Evolutionary conservation across 2,888 invertebrate genomes (phyloP).

Genomic region (Cremastinae sp.): DNA sequence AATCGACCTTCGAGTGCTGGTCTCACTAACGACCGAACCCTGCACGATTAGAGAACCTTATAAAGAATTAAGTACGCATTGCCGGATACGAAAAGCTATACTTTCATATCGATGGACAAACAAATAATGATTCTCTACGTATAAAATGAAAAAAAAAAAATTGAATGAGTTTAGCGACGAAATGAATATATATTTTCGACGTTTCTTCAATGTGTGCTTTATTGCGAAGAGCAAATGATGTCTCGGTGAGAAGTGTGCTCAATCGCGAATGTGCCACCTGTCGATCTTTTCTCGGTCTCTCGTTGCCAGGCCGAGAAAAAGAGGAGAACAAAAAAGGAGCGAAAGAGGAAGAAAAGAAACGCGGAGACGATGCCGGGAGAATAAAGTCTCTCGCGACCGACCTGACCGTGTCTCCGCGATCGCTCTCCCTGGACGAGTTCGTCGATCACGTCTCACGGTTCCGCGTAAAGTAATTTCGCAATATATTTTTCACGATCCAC

Average conservation of each 20-base stretch:
- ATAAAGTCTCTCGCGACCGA: constrained; percentile 21
- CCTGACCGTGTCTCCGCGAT: constrained; percentile 28
- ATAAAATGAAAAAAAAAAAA: not conserved
- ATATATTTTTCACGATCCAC: constrained; percentile 51
- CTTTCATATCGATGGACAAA: not conserved
- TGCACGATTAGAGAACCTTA: constrained; percentile 13
- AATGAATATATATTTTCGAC: not conserved
- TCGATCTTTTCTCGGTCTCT: constrained; percentile 48
- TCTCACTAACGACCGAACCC: constrained; percentile 16
- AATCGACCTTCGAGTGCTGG: constrained; percentile 28
- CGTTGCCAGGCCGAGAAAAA: constrained; percentile 23
- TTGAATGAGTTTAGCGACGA: not conserved
- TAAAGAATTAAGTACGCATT: not conserved
- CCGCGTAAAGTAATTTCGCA: constrained; percentile 49
- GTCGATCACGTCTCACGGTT: constrained; percentile 41
- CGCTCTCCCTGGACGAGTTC: constrained; percentile 9
- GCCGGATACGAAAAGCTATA: not conserved
- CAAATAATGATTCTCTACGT: not conserved
- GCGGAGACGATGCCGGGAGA: not conserved
- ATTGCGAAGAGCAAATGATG: not conserved
- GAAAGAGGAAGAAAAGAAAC: not conserved
- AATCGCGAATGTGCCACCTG: constrained; percentile 45
- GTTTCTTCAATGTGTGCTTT: no score
- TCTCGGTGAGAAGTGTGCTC: constrained; percentile 35
- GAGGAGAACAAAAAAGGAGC: not conserved